Conservation (phyloP, 2,888 invertebrate genomes). For the Ornithoptera alexandrae region DNA sequence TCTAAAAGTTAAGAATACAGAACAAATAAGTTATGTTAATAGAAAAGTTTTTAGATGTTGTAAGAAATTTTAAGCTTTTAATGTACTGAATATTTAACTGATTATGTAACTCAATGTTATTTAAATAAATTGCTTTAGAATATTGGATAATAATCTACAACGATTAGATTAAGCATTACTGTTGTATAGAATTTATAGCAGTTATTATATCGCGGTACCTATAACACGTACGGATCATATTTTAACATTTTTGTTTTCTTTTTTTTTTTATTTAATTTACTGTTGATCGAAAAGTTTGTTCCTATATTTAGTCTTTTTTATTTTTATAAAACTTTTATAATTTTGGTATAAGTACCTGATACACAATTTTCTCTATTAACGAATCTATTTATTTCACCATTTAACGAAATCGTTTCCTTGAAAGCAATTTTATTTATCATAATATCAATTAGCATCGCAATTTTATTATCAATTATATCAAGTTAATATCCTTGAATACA, state of each 20-base stretch:
- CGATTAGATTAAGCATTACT: slow-evolving; percentile 26
- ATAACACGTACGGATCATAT: neutral
- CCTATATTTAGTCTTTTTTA: slow-evolving; percentile 26
- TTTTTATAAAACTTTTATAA: slow-evolving; percentile 20
- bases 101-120: neutral
- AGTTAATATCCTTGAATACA: too few species aligned
- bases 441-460: neutral
- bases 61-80: neutral
- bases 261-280: slow-evolving; percentile 10
- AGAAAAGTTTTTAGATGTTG: neutral
- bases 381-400: slow-evolving; percentile 24
- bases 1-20: neutral
- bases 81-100: neutral
- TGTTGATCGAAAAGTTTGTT: slow-evolving; percentile 23
- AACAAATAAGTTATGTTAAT: neutral
- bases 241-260: slow-evolving; percentile 6
- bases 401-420: neutral
- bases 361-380: slow-evolving; percentile 21
- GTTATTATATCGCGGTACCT: neutral
- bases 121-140: neutral
- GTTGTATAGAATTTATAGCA: slow-evolving; percentile 15
- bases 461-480: too few species aligned
- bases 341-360: slow-evolving; percentile 27
- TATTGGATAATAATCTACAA: slow-evolving; percentile 19
- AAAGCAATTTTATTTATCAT: neutral